Percentiles rank a stretch among this genome's conserved stretches.
These are phyloP conservation scores for Eleutherodactylus coqui DNA, from an alignment of 2,797 vertebrate genomes.

Conservation along the genomic window DNA sequence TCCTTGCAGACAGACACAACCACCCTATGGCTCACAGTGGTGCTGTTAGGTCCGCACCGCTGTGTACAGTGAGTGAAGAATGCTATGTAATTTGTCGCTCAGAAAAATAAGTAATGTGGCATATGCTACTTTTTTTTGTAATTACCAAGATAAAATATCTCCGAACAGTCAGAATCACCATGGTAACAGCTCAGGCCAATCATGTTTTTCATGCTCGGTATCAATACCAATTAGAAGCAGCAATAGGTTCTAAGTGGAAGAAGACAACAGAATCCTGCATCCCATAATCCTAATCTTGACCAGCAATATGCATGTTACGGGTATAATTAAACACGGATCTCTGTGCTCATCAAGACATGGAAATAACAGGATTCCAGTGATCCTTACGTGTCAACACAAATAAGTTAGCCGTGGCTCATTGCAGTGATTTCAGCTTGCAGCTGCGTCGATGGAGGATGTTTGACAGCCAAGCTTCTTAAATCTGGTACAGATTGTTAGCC, in stretches of 20 bases:
- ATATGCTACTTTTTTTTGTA: conserved; percentile 54
- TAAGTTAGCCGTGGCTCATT: conserved; percentile 11
- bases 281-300: conserved; percentile 23
- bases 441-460: conserved; percentile 42
- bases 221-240: conserved; percentile 59
- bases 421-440: conserved; percentile 52
- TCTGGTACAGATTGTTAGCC: conserved; percentile 58
- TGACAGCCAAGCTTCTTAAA: conserved; percentile 50
- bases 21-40: conserved; percentile 20
- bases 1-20: conserved; percentile 16
- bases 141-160: conserved; percentile 59
- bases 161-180: conserved; percentile 64
- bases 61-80: conserved; percentile 34
- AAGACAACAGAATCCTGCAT: neutral
- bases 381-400: conserved; percentile 35
- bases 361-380: conserved; percentile 28
- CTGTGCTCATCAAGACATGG: neutral
- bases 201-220: conserved; percentile 54
- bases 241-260: conserved; percentile 17
- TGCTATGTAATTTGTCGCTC: conserved; percentile 38
- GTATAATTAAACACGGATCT: conserved; percentile 19
- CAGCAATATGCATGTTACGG: conserved; percentile 1
- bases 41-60: conserved; percentile 6
- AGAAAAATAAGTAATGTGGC: conserved; percentile 39
- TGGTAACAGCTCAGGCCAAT: conserved; percentile 66